Conservation (phyloP, 2,888 invertebrate species). For the Caenorhabditis sp. region DNA sequence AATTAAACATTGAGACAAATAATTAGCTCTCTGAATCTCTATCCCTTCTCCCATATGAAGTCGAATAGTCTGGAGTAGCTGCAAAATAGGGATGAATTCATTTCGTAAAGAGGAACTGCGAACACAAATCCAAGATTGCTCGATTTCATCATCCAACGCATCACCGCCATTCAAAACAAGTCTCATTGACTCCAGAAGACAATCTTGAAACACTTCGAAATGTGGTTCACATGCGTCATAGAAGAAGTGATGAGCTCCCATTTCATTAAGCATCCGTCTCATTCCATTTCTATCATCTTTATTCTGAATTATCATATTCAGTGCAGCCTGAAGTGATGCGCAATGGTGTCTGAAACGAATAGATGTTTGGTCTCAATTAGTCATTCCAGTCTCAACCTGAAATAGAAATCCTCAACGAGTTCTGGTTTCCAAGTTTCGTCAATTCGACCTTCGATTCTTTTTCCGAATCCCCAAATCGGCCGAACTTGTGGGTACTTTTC, state of each 20-base stretch:
- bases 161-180: constrained; percentile 70
- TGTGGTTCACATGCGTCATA: constrained; percentile 82
- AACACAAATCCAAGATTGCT: constrained; percentile 77
- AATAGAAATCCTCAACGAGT: constrained; percentile 76
- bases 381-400: constrained; percentile 68
- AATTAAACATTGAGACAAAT: constrained; percentile 79
- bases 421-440: constrained; percentile 74
- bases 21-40: constrained; percentile 76
- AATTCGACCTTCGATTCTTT: constrained; percentile 69
- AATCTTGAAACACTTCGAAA: constrained; percentile 79
- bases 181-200: constrained; percentile 74
- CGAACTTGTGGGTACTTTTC: constrained; percentile 79
- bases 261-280: constrained; percentile 77
- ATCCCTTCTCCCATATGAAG: constrained; percentile 78
- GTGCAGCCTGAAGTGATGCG: constrained; percentile 79
- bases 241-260: constrained; percentile 82
- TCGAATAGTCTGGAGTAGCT: constrained; percentile 76
- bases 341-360: constrained; percentile 76
- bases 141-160: constrained; percentile 75
- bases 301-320: constrained; percentile 82
- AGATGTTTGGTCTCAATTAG: background rate
- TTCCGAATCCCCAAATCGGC: constrained; percentile 81
- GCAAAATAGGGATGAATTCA: constrained; percentile 16
- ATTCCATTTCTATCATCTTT: constrained; percentile 76
- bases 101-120: constrained; percentile 5